A percentile compares a stretch with the other conserved stretches of the same genome.
These are phyloP conservation scores for Torymus tubicola DNA, from an alignment of 2,888 invertebrate genomes.

Conservation along the genomic window DNA sequence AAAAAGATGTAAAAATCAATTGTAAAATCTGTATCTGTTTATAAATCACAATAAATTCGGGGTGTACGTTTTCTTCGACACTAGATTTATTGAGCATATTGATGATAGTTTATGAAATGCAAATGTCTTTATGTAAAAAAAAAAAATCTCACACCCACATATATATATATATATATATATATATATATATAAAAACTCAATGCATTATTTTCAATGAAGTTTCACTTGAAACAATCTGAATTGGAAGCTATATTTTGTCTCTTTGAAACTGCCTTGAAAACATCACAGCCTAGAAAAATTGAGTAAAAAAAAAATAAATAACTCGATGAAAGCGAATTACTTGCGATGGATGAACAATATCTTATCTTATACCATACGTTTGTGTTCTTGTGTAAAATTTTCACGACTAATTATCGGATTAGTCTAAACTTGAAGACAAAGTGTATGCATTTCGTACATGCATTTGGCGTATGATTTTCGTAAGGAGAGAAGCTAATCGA, in stretches of 20 bases:
- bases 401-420: neutral
- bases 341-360: constrained; percentile 25
- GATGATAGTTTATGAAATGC: no score
- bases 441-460: constrained; percentile 4
- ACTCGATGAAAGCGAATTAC: constrained; percentile 39
- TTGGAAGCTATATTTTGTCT: neutral
- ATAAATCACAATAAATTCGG: no score
- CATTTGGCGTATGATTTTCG: neutral
- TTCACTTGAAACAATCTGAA: no score
- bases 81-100: no score
- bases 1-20: neutral
- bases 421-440: neutral
- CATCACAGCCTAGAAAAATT: constrained; percentile 11
- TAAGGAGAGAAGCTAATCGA: constrained; percentile 23
- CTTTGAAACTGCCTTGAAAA: constrained; percentile 44
- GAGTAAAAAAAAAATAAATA: neutral
- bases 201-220: no score
- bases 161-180: no score
- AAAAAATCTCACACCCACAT: no score
- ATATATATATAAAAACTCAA: no score
- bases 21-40: no score
- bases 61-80: no score
- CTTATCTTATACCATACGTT: constrained; percentile 19
- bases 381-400: constrained; percentile 31
- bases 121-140: no score